Conservation (phyloP, 2,797 vertebrate genomes). For the Alca torda region DNA sequence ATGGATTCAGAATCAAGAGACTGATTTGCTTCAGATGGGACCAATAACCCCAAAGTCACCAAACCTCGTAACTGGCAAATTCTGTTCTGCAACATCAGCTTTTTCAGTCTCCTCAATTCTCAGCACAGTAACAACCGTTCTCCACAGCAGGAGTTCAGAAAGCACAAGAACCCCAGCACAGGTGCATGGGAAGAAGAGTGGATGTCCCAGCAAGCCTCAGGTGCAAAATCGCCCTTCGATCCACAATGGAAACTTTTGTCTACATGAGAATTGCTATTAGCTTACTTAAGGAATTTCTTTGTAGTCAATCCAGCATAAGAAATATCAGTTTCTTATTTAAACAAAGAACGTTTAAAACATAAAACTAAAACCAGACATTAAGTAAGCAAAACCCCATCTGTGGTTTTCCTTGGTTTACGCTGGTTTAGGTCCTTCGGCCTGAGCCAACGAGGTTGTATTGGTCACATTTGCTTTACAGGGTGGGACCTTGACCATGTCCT, state of each 20-base stretch:
- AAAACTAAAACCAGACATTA: not conserved
- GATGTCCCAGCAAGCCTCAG: not conserved
- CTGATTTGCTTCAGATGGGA: not conserved
- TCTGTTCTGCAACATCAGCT: not conserved
- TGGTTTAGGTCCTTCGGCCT: not conserved
- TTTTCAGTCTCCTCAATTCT: not conserved
- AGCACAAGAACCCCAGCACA: not conserved
- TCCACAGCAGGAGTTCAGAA: not conserved
- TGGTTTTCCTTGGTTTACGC: not conserved
- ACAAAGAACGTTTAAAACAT: not conserved
- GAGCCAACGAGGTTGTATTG: not conserved
- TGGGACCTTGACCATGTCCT: not conserved
- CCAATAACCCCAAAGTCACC: not conserved
- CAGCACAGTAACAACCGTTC: not conserved
- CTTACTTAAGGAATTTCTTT: not conserved
- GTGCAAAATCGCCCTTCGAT: not conserved
- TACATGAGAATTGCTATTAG: not conserved
- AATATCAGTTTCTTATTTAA: not conserved
- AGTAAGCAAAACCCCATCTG: not conserved
- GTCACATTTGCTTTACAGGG: not conserved
- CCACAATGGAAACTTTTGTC: not conserved
- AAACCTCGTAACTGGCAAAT: not conserved
- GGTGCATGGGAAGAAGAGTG: not conserved
- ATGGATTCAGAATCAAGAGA: not conserved
- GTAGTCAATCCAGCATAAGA: not conserved